These are phyloP conservation scores for Lycia hirtaria DNA, from an alignment of 2,888 invertebrate species.

Conservation along the genomic window DNA sequence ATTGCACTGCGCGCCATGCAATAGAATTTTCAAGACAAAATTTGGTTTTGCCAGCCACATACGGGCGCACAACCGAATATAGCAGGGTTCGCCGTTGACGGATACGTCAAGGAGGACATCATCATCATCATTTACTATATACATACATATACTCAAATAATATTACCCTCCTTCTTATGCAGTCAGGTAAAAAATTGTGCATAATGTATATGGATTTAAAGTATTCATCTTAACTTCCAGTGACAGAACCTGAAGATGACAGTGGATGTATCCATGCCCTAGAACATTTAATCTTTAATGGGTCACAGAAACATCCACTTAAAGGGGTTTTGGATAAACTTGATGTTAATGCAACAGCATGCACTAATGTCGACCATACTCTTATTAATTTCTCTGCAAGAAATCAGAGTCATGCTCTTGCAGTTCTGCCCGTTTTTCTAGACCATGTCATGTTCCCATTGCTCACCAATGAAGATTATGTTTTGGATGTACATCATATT, in stretches of 20 bases:
- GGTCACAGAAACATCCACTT: not conserved
- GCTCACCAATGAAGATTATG: not conserved
- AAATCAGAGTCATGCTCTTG: not conserved
- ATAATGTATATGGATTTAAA: not conserved
- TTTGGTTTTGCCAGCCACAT: no score
- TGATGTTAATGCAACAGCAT: not conserved
- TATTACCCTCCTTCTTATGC: no score
- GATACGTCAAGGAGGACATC: no score
- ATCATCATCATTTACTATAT: no score
- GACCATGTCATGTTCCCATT: not conserved
- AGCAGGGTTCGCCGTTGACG: no score
- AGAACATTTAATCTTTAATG: slow-evolving; percentile 1
- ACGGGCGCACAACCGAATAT: no score
- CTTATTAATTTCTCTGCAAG: not conserved
- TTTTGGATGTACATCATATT: slow-evolving; percentile 1
- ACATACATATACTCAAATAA: no score
- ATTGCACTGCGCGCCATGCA: no score
- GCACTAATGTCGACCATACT: not conserved
- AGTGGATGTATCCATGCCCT: not conserved
- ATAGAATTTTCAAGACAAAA: no score
- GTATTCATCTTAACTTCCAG: not conserved
- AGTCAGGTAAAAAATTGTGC: no score
- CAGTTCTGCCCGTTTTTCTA: not conserved
- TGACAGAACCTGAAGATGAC: slow-evolving; percentile 3
- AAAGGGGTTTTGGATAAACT: not conserved